Evolutionary conservation across 37 sponge, comb jelly and placozoan genomes (phyloP), one percentile per base, ranked within the genome.

Genomic region (Dysidea cf. avara): DNA sequence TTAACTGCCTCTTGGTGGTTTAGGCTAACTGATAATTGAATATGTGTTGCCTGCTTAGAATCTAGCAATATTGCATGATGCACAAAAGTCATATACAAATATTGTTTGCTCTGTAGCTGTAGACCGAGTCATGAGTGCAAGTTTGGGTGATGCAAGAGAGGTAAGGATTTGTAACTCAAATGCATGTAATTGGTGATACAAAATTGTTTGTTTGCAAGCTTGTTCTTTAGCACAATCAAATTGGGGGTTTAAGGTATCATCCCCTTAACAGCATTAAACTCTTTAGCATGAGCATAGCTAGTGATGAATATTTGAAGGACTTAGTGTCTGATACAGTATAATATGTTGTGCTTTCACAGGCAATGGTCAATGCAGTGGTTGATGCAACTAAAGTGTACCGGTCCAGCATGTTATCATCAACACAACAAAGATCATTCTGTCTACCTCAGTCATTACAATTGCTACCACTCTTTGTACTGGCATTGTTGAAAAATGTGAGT

Each of bases 81-180:
- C n/a, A n/a, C n/a, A n/a, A n/a, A n/a, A n/a, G n/a, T n/a, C n/a
- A n/a, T n/a, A n/a, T n/a, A n/a, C n/a, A n/a, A n/a, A n/a, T n/a
- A n/a, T n/a, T n/a, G 21, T n/a, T 13, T 56, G 5, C 54, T 9
- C 2, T 83, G 49, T 36, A 88, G 93, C 86, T 36, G 92, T 85
- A 12, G 92, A 97, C 74, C 76, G 88, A 66, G 52, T 71, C 17
- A 51, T 66, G 47, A 78, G 72, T 49, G 71, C 92, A 25, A 79
- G 78, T 39, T 72, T 97, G 2, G 98, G 95, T 56, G 94, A 93
- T 87, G 98, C 98, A 16, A 70, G 98, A 63, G 92, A 94, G 29
- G 93, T 88, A 62, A 48, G 83, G 26, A 3, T 36, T 2, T 34
- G 17, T 56, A 39, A n/a, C n/a, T 16, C 72, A 54, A 7, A 1